phyloP scores from a whole-genome alignment of 1,140 invertebrate genomes.

The Mizuhopecten yessoensis region DNA sequence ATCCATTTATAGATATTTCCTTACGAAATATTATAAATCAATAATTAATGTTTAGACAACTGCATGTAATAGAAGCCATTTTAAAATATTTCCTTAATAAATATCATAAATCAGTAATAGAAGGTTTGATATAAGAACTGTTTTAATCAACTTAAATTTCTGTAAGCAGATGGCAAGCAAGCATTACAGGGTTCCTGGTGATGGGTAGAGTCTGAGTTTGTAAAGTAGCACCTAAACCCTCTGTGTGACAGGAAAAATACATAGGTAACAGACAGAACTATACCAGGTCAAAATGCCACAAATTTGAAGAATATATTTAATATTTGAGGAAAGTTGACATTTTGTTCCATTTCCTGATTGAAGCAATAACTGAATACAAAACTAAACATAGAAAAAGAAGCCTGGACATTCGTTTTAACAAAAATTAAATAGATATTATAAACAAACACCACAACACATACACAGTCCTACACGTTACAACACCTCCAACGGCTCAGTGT shows the following conservation, averaged over 20 bases:
- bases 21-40: too few relatives aligned
- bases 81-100: too few relatives aligned
- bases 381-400: neutral
- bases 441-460: neutral
- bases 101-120: too few relatives aligned
- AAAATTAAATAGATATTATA: neutral
- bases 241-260: neutral
- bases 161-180: neutral
- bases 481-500: too few relatives aligned
- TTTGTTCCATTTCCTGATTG: conserved; percentile 21
- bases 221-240: neutral
- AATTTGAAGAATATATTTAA: neutral
- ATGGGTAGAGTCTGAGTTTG: neutral
- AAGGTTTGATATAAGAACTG: too few relatives aligned
- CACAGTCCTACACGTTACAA: neutral
- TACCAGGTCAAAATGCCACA: neutral
- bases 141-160: neutral
- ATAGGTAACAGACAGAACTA: too few relatives aligned
- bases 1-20: too few relatives aligned
- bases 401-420: conserved; percentile 17
- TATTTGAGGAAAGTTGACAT: neutral
- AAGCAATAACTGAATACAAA: neutral
- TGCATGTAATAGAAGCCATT: too few relatives aligned
- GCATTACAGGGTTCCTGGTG: neutral
- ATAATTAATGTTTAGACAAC: too few relatives aligned